Evolutionary conservation across 2,888 invertebrate genomes (phyloP), one percentile per base, ranked within the genome.

Genomic region (Lamellibrachia satsuma): DNA sequence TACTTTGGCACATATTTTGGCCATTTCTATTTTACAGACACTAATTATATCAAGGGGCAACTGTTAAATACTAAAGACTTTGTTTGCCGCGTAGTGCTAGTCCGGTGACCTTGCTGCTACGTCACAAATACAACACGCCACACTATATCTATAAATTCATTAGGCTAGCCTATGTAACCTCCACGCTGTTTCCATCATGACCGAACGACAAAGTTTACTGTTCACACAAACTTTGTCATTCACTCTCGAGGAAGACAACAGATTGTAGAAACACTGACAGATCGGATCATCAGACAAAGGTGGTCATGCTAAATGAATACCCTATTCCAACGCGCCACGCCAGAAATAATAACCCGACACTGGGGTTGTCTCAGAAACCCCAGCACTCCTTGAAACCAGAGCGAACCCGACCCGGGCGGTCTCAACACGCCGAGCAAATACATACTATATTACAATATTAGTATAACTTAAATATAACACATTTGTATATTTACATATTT

Each of bases 401-500:
- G 22, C 57, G 22, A 75, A 75, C 75, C n/a, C 22, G 75, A 75
- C 22, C 6, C 6, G 75, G 75, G n/a, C 75, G n/a, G n/a, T 22
- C 75, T 75, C 75, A 15, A 15, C 75, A 75, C 15, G 22, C n/a
- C 15, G 15, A n/a, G 3, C 75, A 75, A 75, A 75, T 22, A 75
- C 75, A 75, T 75, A 75, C 75, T 75, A 75, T 75, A 75, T 75
- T 75, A 75, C 75, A 75, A 75, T 75, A 75, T 75, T 75, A 75
- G 75, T 75, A 75, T 75, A 75, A 75, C n/a, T 75, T 75, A 75
- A 75, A 75, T 75, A 75, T 75, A 75, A 75, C 75, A 75, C 75
- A 75, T 75, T 75, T 75, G 75, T 75, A 75, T 75, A 75, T 75
- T 75, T 75, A 75, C 75, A 75, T 22, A 75, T 75, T 75, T 75